These are phyloP conservation scores for Takifugu ocellatus DNA, from an alignment of 2,797 vertebrate genomes.

Conservation along the genomic window DNA sequence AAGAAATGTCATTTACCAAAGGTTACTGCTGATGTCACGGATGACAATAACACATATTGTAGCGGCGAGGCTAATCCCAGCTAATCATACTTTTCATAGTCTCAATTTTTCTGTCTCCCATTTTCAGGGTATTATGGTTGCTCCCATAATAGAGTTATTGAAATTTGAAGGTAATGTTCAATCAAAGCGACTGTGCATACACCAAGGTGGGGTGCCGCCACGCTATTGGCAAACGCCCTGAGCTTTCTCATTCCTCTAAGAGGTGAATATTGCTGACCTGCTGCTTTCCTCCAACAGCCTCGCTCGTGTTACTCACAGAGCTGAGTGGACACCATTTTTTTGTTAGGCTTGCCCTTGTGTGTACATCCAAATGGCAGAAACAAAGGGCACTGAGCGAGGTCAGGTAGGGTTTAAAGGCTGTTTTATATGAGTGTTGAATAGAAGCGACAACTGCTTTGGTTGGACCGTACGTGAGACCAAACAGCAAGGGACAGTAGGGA, in stretches of 20 bases:
- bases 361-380: conserved; percentile 46
- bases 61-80: conserved; percentile 55
- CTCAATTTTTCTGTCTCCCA: conserved; percentile 11
- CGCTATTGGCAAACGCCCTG: conserved; percentile 39
- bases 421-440: conserved; percentile 1
- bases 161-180: conserved; percentile 53
- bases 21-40: conserved; percentile 62
- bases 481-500: too few relatives aligned
- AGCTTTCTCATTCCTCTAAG: conserved; percentile 56
- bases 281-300: conserved; percentile 39
- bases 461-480: too few relatives aligned
- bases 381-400: conserved; percentile 51
- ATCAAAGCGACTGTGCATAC: conserved; percentile 59
- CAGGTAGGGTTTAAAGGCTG: conserved; percentile 18
- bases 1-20: conserved; percentile 66
- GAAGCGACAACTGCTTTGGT: too few relatives aligned
- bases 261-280: conserved; percentile 65
- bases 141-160: conserved; percentile 36
- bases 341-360: conserved; percentile 50
- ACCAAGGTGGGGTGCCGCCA: conserved; percentile 43
- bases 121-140: conserved; percentile 34
- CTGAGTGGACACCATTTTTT: conserved; percentile 41
- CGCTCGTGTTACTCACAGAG: conserved; percentile 53
- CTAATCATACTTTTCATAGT: conserved; percentile 43
- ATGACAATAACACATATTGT: conserved; percentile 57